Percentiles rank a stretch among this genome's conserved stretches.
These are phyloP conservation scores for Platalea minor DNA, from an alignment of 2,797 vertebrate genomes.

Conservation along the genomic window DNA sequence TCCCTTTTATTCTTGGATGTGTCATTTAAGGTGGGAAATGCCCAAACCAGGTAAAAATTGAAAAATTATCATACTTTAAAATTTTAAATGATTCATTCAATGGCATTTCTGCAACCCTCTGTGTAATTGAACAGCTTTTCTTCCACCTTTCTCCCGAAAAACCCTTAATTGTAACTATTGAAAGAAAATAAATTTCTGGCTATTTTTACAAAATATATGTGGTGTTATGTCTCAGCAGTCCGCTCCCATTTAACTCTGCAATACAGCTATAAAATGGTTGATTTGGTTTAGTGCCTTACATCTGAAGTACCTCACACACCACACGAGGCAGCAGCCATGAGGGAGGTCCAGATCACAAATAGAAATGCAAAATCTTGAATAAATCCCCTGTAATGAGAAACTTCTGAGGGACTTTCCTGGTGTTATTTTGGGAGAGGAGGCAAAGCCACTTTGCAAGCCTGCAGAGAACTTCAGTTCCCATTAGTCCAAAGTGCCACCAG, in stretches of 20 bases:
- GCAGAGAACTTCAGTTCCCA: background rate
- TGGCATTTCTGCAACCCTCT: conserved; percentile 37
- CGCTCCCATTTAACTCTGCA: background rate
- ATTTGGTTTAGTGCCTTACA: conserved; percentile 10
- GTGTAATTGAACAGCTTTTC: conserved; percentile 46
- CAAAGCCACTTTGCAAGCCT: background rate
- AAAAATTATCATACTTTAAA: conserved; percentile 28
- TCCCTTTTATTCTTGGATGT: background rate
- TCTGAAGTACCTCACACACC: background rate
- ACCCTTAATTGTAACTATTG: background rate
- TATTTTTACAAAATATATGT: conserved; percentile 10
- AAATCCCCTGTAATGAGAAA: background rate
- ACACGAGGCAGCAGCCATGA: background rate
- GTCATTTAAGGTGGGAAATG: background rate
- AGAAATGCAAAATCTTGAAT: background rate
- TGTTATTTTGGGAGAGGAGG: background rate
- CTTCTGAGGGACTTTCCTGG: background rate
- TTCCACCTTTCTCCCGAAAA: background rate
- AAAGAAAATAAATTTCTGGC: conserved; percentile 24
- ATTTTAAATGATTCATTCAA: conserved; percentile 43
- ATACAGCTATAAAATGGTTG: conserved; percentile 15
- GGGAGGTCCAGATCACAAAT: background rate
- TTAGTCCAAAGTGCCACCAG: background rate
- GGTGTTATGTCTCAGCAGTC: conserved; percentile 4
- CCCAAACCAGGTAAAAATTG: background rate